phyloP scores from a whole-genome alignment of 2,113 vertebrate species.

The Rattus rattus region DNA sequence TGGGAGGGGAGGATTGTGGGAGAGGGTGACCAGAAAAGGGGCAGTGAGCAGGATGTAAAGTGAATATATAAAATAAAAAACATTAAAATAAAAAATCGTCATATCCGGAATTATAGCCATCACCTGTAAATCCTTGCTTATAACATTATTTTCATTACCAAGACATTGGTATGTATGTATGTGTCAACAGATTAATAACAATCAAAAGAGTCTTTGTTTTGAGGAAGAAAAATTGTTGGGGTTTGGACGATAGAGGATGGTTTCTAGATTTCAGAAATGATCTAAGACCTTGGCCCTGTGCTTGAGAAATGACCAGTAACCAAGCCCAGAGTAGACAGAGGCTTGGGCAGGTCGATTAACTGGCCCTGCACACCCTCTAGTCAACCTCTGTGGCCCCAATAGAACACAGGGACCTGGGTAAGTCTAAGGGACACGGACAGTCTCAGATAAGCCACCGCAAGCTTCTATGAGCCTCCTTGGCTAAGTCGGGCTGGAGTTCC shows the following conservation, averaged over 20 bases:
- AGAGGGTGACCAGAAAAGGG: too few relatives aligned
- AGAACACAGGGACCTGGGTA: fast-evolving
- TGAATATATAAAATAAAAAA: too few relatives aligned
- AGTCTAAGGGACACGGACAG: neutral
- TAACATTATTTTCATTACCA: conserved; percentile 38
- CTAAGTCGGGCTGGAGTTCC: too few relatives aligned
- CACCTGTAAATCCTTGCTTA: neutral
- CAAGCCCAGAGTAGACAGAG: neutral
- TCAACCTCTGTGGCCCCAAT: neutral
- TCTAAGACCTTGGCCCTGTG: neutral
- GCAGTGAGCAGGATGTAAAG: too few relatives aligned
- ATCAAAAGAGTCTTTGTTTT: conserved; percentile 11
- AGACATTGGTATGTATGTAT: neutral
- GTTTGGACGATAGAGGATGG: neutral
- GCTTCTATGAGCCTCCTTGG: neutral
- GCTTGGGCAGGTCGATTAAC: neutral
- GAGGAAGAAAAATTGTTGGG: neutral
- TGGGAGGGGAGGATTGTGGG: too few relatives aligned
- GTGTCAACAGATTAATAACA: neutral
- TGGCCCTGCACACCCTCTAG: neutral
- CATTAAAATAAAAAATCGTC: too few relatives aligned
- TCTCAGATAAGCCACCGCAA: neutral
- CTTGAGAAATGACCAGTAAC: conserved; percentile 10
- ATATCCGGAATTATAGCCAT: neutral
- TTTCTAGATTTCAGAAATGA: neutral